These are phyloP conservation scores for Cardiocondyla obscurior DNA, from an alignment of 1,140 invertebrate genomes.

Conservation along the genomic window DNA sequence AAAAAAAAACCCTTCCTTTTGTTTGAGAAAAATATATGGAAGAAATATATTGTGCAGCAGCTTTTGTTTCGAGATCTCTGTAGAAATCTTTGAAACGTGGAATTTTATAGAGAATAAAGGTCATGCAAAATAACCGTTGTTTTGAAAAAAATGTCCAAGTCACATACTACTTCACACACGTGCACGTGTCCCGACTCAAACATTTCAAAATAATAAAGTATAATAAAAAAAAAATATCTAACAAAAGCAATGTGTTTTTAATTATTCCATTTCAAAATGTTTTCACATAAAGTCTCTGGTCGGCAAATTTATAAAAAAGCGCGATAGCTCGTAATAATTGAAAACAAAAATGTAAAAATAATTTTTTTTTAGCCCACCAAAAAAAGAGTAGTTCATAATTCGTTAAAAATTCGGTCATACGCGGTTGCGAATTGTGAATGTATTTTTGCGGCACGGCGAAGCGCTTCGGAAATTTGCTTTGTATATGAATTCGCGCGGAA, in stretches of 20 bases:
- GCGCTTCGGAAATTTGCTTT: conserved; percentile 34
- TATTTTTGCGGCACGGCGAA: conserved; percentile 23
- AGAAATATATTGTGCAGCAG: not conserved
- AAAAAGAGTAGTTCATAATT: conserved; percentile 21
- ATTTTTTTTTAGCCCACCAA: too few species aligned
- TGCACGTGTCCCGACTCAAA: not conserved
- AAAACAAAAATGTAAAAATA: not conserved
- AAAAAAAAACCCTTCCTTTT: conserved; percentile 24
- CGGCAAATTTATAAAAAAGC: not conserved
- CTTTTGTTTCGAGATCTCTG: conserved; percentile 26
- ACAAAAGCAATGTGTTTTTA: not conserved
- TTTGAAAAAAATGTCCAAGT: not conserved
- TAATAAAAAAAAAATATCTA: not conserved
- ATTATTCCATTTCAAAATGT: not conserved
- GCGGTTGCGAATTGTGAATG: conserved; percentile 18
- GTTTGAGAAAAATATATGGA: conserved; percentile 5
- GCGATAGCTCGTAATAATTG: not conserved
- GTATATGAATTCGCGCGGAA: conserved; percentile 31
- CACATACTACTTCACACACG: not conserved
- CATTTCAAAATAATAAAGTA: not conserved
- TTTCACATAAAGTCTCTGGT: not conserved
- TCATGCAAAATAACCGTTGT: not conserved
- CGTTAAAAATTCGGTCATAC: conserved; percentile 11
- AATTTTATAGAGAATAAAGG: not conserved
- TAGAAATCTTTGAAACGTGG: not conserved